Evolutionary conservation across 2,113 vertebrate genomes (phyloP).

Genomic region (Oreochromis tanganicae): DNA sequence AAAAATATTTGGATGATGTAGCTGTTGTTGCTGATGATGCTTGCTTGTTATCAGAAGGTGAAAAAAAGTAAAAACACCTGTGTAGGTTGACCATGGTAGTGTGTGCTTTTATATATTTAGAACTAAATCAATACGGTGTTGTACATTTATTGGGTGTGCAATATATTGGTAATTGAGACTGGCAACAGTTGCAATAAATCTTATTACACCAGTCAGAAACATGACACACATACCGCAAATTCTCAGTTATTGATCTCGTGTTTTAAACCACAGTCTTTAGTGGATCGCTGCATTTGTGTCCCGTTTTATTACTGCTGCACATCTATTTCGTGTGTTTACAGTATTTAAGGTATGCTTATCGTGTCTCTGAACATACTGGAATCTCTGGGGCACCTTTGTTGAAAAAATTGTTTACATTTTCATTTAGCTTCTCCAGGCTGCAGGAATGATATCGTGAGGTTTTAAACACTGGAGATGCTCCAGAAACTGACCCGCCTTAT

Average conservation of each 20-base stretch:
- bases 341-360: not conserved
- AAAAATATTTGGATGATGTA: not conserved
- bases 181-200: not conserved
- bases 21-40: not conserved
- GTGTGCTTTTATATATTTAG: not conserved
- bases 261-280: not conserved
- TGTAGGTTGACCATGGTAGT: not conserved
- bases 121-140: not conserved
- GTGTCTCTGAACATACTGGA: not conserved
- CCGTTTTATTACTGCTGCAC: not conserved
- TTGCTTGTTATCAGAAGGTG: not conserved
- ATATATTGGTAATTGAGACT: not conserved
- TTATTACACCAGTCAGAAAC: not conserved
- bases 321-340: not conserved
- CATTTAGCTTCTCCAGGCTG: not conserved
- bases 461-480: conserved; percentile 3
- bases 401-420: not conserved
- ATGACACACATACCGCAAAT: not conserved
- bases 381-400: not conserved
- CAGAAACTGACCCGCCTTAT: conserved; percentile 31
- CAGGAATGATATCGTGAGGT: not conserved
- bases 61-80: not conserved
- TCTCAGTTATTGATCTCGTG: not conserved
- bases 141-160: not conserved
- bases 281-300: not conserved